Percentiles rank a stretch among this genome's conserved stretches.
Conservation (phyloP, 64 coral and sea anemone genomes). For the Exaiptasia diaphana region DNA sequence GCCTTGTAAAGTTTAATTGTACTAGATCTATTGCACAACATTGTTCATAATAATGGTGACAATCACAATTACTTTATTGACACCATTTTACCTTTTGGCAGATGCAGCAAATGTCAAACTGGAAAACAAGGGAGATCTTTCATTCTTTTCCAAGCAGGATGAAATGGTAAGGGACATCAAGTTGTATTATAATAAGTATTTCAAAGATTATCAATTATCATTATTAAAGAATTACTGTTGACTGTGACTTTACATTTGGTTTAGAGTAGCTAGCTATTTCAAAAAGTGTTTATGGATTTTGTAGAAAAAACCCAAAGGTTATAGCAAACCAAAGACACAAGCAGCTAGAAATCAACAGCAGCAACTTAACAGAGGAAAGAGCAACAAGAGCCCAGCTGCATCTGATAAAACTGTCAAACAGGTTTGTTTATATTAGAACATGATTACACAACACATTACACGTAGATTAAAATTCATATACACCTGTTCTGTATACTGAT, state of each 20-base stretch:
- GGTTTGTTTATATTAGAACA: constrained; percentile 2
- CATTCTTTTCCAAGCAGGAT: constrained; percentile 99
- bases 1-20: background rate
- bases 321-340: constrained; percentile 80
- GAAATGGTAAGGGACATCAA: constrained; percentile 75
- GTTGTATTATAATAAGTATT: background rate
- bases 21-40: too few species aligned
- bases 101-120: constrained; percentile 91
- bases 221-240: too few species aligned
- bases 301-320: constrained; percentile 92
- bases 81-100: constrained; percentile 18
- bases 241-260: too few species aligned
- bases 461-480: background rate
- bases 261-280: background rate
- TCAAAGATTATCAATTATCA: too few species aligned
- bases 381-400: constrained; percentile 49
- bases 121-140: constrained; percentile 97
- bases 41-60: too few species aligned
- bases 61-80: too few species aligned
- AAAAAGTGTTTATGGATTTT: background rate
- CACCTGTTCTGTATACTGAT: background rate
- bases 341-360: constrained; percentile 72
- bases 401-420: constrained; percentile 87
- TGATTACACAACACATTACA: background rate
- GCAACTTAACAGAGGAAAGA: constrained; percentile 70